Percentiles rank a stretch among this genome's conserved stretches.
Evolutionary conservation across 1,140 invertebrate genomes (phyloP).

Genomic region (Dendrolimus kikuchii): DNA sequence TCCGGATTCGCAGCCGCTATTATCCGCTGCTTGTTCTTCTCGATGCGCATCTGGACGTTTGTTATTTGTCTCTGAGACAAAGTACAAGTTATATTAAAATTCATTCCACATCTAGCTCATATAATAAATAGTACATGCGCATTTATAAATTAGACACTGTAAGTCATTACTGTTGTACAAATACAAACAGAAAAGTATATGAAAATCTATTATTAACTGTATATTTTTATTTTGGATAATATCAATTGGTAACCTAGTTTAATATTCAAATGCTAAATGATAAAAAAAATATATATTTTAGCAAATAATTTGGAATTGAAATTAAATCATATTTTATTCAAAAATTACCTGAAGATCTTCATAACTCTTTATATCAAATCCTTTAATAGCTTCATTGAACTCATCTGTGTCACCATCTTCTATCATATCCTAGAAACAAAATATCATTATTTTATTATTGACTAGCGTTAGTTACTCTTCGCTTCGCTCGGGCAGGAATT

Average conservation of each 20-base stretch:
- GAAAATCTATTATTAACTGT: background rate
- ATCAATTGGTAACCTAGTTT: too few relatives aligned
- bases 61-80: slow-evolving; percentile 81
- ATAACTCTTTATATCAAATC: slow-evolving; percentile 74
- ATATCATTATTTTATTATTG: background rate
- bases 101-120: too few relatives aligned
- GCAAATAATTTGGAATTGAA: background rate
- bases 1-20: slow-evolving; percentile 78
- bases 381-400: slow-evolving; percentile 78
- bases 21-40: slow-evolving; percentile 86
- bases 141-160: too few relatives aligned
- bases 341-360: slow-evolving; percentile 65
- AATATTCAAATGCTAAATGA: too few relatives aligned
- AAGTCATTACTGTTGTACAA: too few relatives aligned
- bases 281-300: too few relatives aligned
- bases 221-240: background rate
- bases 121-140: too few relatives aligned
- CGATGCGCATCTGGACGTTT: slow-evolving; percentile 82
- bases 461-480: too few relatives aligned
- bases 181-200: too few relatives aligned
- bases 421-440: slow-evolving; percentile 70
- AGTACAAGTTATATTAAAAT: background rate
- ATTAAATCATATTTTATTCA: slow-evolving; percentile 6
- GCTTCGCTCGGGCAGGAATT: too few relatives aligned
- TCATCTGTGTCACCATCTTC: slow-evolving; percentile 85